A percentile compares a stretch with the other conserved stretches of the same genome.
phyloP scores from a whole-genome alignment of 2,888 invertebrate genomes.

The Fragum fragum region DNA sequence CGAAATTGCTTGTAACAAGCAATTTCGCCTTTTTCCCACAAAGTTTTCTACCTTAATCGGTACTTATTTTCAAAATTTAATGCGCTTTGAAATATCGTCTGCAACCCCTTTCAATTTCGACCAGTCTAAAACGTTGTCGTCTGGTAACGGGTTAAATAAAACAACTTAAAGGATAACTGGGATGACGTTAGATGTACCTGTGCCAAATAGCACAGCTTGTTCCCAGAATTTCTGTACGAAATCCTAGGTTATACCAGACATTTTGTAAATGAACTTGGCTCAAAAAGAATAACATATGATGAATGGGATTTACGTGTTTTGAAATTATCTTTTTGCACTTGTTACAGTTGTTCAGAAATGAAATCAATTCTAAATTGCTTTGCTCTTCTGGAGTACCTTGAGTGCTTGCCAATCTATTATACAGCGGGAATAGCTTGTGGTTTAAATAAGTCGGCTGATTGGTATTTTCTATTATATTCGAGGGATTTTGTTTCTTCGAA shows the following conservation, averaged over 20 bases:
- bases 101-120: too few species aligned
- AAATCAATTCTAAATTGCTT: conserved; percentile 11
- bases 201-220: conserved; percentile 22
- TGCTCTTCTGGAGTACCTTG: conserved; percentile 13
- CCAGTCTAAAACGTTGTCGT: too few species aligned
- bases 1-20: too few species aligned
- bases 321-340: conserved; percentile 32
- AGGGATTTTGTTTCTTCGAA: too few species aligned
- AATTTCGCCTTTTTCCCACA: too few species aligned
- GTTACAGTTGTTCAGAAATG: conserved; percentile 19
- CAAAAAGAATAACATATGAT: conserved; percentile 22
- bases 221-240: not conserved
- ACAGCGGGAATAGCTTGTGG: not conserved
- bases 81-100: too few species aligned
- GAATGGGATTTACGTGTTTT: conserved; percentile 21
- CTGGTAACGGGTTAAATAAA: too few species aligned
- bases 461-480: too few species aligned
- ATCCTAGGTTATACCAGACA: conserved; percentile 1
- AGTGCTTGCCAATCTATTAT: conserved; percentile 23
- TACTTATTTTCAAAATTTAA: too few species aligned
- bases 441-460: conserved; percentile 16
- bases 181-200: not conserved
- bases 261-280: conserved; percentile 25
- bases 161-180: too few species aligned
- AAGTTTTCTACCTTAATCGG: too few species aligned